Conservation (phyloP, 2,888 invertebrate species). For the Polymixis flavicincta region DNA sequence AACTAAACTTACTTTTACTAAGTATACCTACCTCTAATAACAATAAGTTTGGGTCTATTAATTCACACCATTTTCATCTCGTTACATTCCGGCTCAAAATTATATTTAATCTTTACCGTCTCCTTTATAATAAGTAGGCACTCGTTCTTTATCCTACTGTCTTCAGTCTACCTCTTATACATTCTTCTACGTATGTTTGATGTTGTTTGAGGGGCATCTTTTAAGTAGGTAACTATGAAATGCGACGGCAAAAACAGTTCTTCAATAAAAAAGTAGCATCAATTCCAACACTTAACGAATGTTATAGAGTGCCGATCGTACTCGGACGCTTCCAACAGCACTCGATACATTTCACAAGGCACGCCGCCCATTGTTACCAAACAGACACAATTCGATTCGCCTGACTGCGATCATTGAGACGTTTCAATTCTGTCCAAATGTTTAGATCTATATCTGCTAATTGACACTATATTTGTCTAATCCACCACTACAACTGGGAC, state of each 20-base stretch:
- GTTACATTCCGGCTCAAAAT: neutral
- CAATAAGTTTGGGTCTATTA: too few relatives aligned
- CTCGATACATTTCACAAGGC: slow-evolving; percentile 81
- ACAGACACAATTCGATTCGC: slow-evolving; percentile 67
- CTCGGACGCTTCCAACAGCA: slow-evolving; percentile 78
- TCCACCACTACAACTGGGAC: slow-evolving; percentile 47
- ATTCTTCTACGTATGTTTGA: neutral
- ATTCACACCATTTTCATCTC: neutral
- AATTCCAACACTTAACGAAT: slow-evolving; percentile 78
- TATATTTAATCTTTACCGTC: too few relatives aligned
- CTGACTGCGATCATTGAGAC: slow-evolving; percentile 65
- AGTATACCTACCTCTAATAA: too few relatives aligned
- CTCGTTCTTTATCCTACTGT: neutral
- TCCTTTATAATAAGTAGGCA: neutral
- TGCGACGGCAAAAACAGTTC: slow-evolving; percentile 45
- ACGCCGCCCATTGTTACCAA: slow-evolving; percentile 71
- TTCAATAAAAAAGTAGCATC: slow-evolving; percentile 52
- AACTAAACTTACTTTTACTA: too few relatives aligned
- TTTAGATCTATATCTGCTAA: slow-evolving; percentile 70
- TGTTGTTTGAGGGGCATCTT: neutral
- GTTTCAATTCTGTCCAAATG: slow-evolving; percentile 64
- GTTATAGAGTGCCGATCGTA: slow-evolving; percentile 71
- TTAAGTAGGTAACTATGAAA: slow-evolving; percentile 15
- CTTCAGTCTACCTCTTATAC: neutral
- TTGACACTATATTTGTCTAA: slow-evolving; percentile 67